These are phyloP conservation scores for Irena cyanogastra DNA, from an alignment of 2,113 vertebrate species.

Conservation along the genomic window DNA sequence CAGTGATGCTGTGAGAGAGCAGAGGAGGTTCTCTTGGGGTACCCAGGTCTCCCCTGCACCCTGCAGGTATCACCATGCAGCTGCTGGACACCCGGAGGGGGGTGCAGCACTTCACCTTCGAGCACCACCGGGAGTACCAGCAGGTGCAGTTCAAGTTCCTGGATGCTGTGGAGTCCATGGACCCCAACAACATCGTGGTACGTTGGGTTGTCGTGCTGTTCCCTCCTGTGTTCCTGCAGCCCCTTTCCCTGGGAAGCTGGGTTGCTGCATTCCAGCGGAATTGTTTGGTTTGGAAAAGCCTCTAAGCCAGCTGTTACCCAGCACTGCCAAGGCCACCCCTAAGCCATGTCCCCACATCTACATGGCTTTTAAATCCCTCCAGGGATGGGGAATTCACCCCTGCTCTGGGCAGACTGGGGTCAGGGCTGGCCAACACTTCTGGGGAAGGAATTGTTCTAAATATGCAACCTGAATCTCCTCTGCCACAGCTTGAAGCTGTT, in stretches of 20 bases:
- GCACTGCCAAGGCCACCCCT: not conserved
- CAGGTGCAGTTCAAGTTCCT: constrained; percentile 95
- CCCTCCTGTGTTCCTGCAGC: not conserved
- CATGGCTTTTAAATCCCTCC: accelerated
- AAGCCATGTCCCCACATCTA: not conserved
- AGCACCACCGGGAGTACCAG: constrained; percentile 93
- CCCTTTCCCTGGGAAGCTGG: not conserved
- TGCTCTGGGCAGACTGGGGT: not conserved
- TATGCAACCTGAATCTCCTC: not conserved
- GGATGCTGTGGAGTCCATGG: constrained; percentile 93
- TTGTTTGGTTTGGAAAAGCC: not conserved
- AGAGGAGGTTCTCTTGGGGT: not conserved
- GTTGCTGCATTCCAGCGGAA: not conserved
- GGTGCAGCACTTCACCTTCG: constrained; percentile 85
- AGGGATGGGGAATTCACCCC: not conserved
- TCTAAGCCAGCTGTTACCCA: not conserved
- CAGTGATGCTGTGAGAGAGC: not conserved
- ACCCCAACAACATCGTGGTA: constrained; percentile 97
- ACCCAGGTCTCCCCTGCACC: not conserved
- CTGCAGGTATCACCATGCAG: constrained; percentile 87
- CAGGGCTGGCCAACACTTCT: not conserved
- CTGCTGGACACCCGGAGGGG: constrained; percentile 83
- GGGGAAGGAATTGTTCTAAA: not conserved
- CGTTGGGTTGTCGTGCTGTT: not conserved
- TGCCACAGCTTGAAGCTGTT: not conserved